A percentile compares a stretch with the other conserved stretches of the same genome.
Evolutionary conservation across 2,113 vertebrate genomes (phyloP).

Genomic region (Calonectris borealis): DNA sequence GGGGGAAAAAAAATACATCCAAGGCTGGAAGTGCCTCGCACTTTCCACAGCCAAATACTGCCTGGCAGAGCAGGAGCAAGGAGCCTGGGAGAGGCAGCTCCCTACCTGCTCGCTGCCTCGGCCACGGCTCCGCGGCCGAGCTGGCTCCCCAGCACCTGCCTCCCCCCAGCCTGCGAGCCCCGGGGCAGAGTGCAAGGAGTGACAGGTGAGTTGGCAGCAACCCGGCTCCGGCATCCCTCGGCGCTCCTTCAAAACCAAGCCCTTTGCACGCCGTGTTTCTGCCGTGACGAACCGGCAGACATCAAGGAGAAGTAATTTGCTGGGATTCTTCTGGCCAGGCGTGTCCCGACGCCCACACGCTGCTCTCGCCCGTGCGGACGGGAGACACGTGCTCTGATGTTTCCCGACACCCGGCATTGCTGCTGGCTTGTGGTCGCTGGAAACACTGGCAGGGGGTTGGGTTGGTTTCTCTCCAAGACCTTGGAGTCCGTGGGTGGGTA

Average conservation of each 20-base stretch:
- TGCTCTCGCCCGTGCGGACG: background rate
- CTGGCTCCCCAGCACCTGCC: slow-evolving; percentile 31
- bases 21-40: background rate
- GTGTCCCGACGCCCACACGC: slow-evolving; percentile 14
- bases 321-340: slow-evolving; percentile 59
- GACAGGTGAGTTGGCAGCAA: slow-evolving; percentile 66
- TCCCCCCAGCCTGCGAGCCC: background rate
- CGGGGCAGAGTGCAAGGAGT: background rate
- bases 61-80: background rate
- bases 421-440: slow-evolving; percentile 18
- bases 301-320: slow-evolving; percentile 66
- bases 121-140: rapidly evolving
- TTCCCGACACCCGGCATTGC: background rate
- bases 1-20: background rate
- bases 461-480: background rate
- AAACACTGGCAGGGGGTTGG: background rate
- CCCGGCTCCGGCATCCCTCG: background rate
- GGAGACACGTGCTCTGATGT: slow-evolving; percentile 61
- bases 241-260: slow-evolving; percentile 44
- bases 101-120: background rate
- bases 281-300: slow-evolving; percentile 36
- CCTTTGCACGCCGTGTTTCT: slow-evolving; percentile 37
- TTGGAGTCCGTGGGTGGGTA: background rate
- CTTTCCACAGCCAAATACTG: background rate
- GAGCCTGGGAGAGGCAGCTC: background rate